Evolutionary conservation across 2,888 invertebrate genomes (phyloP), one percentile per base, ranked within the genome.

Genomic region (Zygaena filipendulae): DNA sequence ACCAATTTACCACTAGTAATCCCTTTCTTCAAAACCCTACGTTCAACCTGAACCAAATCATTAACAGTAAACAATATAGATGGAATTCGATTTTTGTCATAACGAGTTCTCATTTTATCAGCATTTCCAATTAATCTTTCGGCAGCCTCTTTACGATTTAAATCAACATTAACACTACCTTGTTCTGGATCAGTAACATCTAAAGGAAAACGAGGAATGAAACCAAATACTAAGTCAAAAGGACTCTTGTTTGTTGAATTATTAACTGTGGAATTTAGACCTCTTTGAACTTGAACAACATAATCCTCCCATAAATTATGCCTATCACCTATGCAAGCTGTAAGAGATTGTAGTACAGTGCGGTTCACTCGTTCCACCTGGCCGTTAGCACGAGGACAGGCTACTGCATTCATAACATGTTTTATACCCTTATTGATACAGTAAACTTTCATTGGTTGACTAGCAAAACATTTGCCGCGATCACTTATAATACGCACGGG

Each of bases 401-500:
- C 24, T 2, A 30, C 29, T 6, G 29, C 29, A n/a, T 21, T 30
- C 4, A 30, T 5, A 9, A 30, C 16, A 11, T 25, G 29, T 9
- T 21, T 9, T 7, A 30, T 30, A 11, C 21, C 21, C 8, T 21
- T 27, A 8, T 6, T n/a, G 3, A 8, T 14, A 22, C 27, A 27
- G 6, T 11, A 27, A n/a, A n/a, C 3, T 12, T 22, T 6, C 4
- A 27, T 16, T 2, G 21, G 11, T 3, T 22, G 14, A 3, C 16
- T 11, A 11, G 23, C 23, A n/a, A 36, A 36, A n/a, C 27, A 23
- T 14, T 26, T 33, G 14, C 37, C 37, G 6, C 34, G 24, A 11
- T 37, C 34, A n/a, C 24, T 32, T n/a, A 36, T 36, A n/a, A 36
- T 27, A 2, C 34, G 25, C 9, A n/a, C 9, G 3, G 37, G 37